Percentiles rank a stretch among this genome's conserved stretches.
Evolutionary conservation across 2,113 vertebrate genomes (phyloP).

Genomic region (Saccopteryx bilineata): DNA sequence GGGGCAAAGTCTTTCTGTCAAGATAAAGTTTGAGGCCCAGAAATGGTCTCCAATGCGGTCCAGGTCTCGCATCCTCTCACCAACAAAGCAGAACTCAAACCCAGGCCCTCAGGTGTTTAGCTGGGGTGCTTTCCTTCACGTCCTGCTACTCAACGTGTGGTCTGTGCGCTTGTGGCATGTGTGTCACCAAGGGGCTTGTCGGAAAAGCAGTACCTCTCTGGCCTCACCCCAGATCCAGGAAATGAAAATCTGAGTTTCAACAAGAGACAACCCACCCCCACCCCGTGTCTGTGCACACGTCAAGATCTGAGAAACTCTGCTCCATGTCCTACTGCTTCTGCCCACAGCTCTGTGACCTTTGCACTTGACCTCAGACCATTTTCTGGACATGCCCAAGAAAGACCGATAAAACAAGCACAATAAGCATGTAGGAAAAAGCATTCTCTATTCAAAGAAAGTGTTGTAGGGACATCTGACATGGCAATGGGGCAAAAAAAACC

Average conservation of each 20-base stretch:
- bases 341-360: neutral
- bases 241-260: neutral
- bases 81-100: neutral
- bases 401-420: neutral
- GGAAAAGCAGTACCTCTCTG: neutral
- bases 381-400: conserved; percentile 22
- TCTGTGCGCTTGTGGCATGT: neutral
- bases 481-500: neutral
- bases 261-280: neutral
- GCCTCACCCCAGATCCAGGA: neutral
- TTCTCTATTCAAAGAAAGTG: neutral
- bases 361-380: neutral
- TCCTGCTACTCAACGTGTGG: neutral
- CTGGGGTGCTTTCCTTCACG: neutral
- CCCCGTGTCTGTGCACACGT: fast-evolving
- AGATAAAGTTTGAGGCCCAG: neutral
- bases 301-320: neutral
- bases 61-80: neutral
- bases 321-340: neutral
- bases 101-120: neutral
- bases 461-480: neutral
- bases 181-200: neutral
- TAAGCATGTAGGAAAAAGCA: neutral
- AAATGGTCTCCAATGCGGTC: neutral
- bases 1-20: neutral